Conservation (phyloP, 1,140 invertebrate species). For the Aphaenogaster rudis region DNA sequence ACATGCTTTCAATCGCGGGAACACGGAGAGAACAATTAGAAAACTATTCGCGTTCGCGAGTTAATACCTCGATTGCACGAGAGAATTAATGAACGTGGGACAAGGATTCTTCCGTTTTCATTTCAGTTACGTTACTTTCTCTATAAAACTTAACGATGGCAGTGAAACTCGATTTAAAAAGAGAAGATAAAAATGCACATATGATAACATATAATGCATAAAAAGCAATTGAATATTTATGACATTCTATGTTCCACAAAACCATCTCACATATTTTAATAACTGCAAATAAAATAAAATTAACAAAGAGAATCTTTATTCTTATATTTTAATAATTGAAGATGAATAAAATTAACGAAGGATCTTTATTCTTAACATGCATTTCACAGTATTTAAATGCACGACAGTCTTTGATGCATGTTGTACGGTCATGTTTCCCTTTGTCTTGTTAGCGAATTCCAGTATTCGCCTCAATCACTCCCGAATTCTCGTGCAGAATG, state of each 20-base stretch:
- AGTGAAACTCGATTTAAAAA: background rate
- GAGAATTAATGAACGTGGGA: slow-evolving; percentile 43
- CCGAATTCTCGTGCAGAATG: background rate
- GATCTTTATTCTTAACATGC: background rate
- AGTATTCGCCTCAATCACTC: background rate
- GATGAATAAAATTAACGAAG: background rate
- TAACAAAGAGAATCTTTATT: background rate
- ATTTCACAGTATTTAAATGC: background rate
- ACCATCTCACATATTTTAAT: background rate
- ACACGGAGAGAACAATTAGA: slow-evolving; percentile 29
- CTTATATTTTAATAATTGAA: slow-evolving; percentile 7
- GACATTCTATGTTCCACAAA: background rate
- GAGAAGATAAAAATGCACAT: background rate
- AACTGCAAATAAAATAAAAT: background rate
- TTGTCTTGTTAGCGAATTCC: background rate
- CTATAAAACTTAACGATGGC: background rate
- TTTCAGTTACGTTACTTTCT: slow-evolving; percentile 19
- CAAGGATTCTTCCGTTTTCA: background rate
- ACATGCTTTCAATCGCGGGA: slow-evolving; percentile 32
- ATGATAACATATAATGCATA: background rate
- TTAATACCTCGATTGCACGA: background rate
- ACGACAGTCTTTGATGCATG: background rate
- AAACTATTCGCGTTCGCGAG: slow-evolving; percentile 24
- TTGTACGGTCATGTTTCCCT: too few species aligned
- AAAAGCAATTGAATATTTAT: background rate